These are phyloP conservation scores for Siniperca knerii DNA, from an alignment of 2,113 vertebrate genomes.

Conservation along the genomic window DNA sequence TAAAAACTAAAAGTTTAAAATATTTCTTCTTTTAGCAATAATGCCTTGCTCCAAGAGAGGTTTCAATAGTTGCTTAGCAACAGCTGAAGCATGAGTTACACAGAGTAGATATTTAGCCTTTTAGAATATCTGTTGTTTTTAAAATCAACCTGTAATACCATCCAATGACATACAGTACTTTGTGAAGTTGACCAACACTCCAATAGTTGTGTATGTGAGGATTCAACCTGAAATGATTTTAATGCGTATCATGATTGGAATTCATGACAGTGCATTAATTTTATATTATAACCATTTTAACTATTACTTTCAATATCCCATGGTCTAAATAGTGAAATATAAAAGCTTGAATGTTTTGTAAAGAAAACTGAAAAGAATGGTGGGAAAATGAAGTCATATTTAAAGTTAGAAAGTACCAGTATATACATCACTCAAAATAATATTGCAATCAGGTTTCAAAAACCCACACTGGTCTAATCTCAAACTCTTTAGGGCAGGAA, in stretches of 20 bases:
- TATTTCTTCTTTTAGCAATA: slow-evolving; percentile 26
- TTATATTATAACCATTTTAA: neutral
- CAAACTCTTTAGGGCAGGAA: slow-evolving; percentile 3
- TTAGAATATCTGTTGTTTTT: slow-evolving; percentile 13
- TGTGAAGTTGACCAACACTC: neutral
- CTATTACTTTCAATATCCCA: neutral
- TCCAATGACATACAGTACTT: slow-evolving; percentile 5
- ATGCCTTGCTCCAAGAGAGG: slow-evolving; percentile 19
- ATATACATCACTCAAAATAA: neutral
- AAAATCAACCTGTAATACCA: neutral
- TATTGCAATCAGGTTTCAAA: neutral
- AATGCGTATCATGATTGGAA: neutral
- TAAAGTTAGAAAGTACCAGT: neutral
- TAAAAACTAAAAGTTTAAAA: slow-evolving; percentile 31
- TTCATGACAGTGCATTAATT: neutral
- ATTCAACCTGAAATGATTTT: neutral
- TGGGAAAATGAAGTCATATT: neutral
- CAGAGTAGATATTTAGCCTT: slow-evolving; percentile 40
- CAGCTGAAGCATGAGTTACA: slow-evolving; percentile 44
- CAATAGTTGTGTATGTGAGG: neutral
- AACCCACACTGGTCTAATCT: slow-evolving; percentile 16
- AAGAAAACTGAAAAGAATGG: neutral
- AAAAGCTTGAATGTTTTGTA: neutral
- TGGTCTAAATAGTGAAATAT: neutral
- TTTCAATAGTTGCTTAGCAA: slow-evolving; percentile 68